A percentile compares a stretch with the other conserved stretches of the same genome.
Conservation (phyloP, 1,140 invertebrate species). For the Euglossa dilemma region DNA sequence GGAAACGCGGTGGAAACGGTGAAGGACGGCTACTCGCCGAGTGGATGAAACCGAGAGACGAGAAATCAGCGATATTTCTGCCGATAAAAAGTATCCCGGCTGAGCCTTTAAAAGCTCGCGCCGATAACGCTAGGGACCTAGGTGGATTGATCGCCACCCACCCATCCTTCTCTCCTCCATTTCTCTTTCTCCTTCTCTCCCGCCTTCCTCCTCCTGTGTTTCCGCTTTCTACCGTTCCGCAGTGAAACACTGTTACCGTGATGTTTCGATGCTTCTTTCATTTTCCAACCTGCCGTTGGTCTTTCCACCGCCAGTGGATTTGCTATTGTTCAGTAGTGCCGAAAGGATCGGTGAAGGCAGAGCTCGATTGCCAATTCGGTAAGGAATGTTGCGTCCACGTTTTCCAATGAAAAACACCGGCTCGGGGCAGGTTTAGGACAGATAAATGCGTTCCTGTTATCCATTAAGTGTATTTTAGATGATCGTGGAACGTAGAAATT, state of each 20-base stretch:
- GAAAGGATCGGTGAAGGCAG: background rate
- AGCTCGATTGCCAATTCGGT: background rate
- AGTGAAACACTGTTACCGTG: background rate
- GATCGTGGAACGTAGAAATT: no score
- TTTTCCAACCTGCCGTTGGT: background rate
- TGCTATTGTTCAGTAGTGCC: background rate
- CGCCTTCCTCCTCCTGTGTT: background rate
- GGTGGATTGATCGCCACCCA: conserved; percentile 19
- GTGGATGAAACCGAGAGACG: conserved; percentile 8
- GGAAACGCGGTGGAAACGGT: no score
- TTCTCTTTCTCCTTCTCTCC: background rate
- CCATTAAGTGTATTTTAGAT: no score
- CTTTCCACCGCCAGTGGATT: background rate
- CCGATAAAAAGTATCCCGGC: conserved; percentile 20
- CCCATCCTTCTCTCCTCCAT: background rate
- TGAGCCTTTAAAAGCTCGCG: conserved; percentile 33
- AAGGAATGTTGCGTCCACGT: background rate
- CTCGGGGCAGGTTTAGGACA: no score
- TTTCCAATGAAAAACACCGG: no score
- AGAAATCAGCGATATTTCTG: conserved; percentile 21
- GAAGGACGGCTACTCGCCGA: background rate
- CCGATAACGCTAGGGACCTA: conserved; percentile 13
- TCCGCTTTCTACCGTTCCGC: background rate
- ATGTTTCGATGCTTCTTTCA: background rate
- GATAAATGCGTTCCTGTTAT: no score